Percentiles rank a stretch among this genome's conserved stretches.
Evolutionary conservation across 1,140 invertebrate species (phyloP).

Genomic region (Drosophila persimilis): DNA sequence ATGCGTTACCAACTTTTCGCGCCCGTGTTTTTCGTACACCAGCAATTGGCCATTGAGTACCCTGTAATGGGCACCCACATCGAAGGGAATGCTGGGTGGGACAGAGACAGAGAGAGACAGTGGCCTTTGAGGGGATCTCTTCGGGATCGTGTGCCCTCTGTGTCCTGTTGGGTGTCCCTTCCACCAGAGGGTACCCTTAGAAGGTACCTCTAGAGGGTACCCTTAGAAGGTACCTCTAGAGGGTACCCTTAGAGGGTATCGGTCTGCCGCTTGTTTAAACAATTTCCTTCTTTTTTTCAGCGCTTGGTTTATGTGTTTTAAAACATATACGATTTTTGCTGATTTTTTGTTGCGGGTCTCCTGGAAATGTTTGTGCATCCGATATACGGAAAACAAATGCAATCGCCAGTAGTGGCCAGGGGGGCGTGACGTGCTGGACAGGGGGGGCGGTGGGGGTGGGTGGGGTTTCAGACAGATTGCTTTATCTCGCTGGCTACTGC

Average conservation of each 20-base stretch:
- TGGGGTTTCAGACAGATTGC: slow-evolving; percentile 7
- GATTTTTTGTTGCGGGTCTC: slow-evolving; percentile 19
- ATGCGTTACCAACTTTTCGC: slow-evolving; percentile 8
- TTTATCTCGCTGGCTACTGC: slow-evolving; percentile 35
- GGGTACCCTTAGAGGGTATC: too few relatives aligned
- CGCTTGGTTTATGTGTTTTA: slow-evolving; percentile 6
- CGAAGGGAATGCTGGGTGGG: too few relatives aligned
- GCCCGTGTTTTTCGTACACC: neutral
- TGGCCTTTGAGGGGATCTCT: too few relatives aligned
- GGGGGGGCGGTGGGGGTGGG: neutral
- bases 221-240: too few relatives aligned
- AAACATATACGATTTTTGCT: slow-evolving; percentile 19
- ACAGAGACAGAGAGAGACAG: too few relatives aligned
- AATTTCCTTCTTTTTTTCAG: neutral
- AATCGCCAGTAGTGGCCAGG: slow-evolving; percentile 33
- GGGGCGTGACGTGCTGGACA: neutral
- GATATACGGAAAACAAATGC: slow-evolving; percentile 73
- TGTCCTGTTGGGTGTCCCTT: too few relatives aligned
- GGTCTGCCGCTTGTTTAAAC: neutral
- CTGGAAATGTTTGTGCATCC: slow-evolving; percentile 56
- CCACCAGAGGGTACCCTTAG: too few relatives aligned
- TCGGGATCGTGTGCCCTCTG: too few relatives aligned
- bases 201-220: too few relatives aligned
- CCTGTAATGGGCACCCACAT: neutral
- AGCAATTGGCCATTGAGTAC: neutral